These are phyloP conservation scores for Arothron firmamentum DNA, from an alignment of 2,113 vertebrate species.

Conservation along the genomic window DNA sequence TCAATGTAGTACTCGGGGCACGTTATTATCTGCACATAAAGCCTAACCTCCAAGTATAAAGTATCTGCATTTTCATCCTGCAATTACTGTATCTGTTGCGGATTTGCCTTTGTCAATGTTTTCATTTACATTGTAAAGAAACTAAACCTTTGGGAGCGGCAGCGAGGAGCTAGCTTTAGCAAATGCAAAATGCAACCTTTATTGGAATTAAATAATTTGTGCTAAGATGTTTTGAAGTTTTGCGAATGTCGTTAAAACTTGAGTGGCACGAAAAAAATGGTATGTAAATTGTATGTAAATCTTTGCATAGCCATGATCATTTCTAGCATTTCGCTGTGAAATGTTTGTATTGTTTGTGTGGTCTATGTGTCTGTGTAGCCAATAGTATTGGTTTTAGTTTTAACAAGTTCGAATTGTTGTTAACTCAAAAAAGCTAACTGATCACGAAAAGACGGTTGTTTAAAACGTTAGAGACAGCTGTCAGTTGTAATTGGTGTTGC, in stretches of 20 bases:
- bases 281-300: fast-evolving
- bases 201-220: neutral
- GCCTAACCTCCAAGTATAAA: too few relatives aligned
- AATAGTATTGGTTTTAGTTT: too few relatives aligned
- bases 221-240: neutral
- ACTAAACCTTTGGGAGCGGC: neutral
- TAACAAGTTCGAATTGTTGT: too few relatives aligned
- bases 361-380: too few relatives aligned
- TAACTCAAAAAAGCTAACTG: too few relatives aligned
- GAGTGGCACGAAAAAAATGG: too few relatives aligned
- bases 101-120: neutral
- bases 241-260: neutral
- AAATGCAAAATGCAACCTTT: neutral
- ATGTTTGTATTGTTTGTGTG: too few relatives aligned
- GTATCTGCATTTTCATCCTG: fast-evolving
- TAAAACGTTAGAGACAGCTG: neutral
- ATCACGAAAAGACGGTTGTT: neutral
- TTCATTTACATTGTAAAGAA: neutral
- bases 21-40: neutral
- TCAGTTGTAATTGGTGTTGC: neutral
- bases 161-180: neutral
- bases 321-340: too few relatives aligned
- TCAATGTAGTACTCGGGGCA: neutral
- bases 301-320: too few relatives aligned
- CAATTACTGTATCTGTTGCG: neutral